Evolutionary conservation across 2,797 vertebrate genomes (phyloP).

Genomic region (Rhyacichthys aspro): DNA sequence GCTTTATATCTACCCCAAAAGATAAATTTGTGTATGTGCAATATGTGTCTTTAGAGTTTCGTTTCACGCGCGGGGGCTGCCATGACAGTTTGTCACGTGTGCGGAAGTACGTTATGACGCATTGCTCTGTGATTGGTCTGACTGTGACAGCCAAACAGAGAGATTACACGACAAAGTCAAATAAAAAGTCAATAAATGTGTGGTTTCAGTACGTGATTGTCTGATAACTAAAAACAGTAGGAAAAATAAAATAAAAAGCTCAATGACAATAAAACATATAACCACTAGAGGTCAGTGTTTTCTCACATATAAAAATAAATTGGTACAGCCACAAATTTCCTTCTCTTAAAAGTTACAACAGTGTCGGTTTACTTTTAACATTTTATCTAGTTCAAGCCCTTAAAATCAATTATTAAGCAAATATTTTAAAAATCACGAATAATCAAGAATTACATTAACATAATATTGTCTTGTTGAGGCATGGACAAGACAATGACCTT

Average conservation of each 20-base stretch:
- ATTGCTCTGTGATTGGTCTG: conserved; percentile 68
- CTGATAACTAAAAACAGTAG: neutral
- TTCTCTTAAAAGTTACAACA: no score
- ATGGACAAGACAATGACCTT: no score
- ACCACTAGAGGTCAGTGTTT: conserved; percentile 47
- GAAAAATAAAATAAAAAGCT: neutral
- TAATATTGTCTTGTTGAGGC: no score
- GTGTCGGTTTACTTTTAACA: no score
- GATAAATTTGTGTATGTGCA: neutral
- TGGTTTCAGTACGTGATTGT: neutral
- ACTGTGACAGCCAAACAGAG: no score
- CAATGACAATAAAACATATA: accelerated
- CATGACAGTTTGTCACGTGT: conserved; percentile 66
- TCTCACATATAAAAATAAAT: neutral
- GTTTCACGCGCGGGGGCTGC: conserved; percentile 42
- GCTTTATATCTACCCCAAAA: neutral
- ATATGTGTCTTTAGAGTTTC: conserved; percentile 6
- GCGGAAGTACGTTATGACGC: conserved; percentile 59
- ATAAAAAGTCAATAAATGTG: no score
- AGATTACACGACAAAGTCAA: no score
- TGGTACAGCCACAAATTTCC: neutral
- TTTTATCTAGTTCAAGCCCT: no score
- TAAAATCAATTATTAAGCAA: no score
- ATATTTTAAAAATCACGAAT: no score
- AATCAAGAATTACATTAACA: no score